Base-by-base conservation (phyloP, 2,888 invertebrate species). In the Listrodromus nycthemerus region DNA sequence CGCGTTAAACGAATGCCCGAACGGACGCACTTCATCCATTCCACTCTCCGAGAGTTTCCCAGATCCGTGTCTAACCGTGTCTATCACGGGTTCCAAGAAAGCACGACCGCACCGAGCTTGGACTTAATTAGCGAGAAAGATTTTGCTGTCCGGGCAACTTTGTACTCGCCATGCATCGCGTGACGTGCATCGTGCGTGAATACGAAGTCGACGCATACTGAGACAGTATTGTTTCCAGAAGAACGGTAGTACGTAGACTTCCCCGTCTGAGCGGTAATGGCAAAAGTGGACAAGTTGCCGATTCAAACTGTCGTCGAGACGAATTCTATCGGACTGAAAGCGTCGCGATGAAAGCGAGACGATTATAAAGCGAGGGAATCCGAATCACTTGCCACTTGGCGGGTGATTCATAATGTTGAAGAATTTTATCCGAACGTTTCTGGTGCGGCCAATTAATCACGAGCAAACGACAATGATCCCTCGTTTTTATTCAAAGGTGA, bases 51-150 rank as follows among this genome's bases (percentile, higher is more conserved):
- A 16, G 37, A 30, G 7, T 16, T 37, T 48, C 33, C 8, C 71
- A 19, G 58, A 24, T 13, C 16, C 33, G 19, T 10, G 65, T 37
- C 65, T 74, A 16, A 19, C n/a, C 24, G 1, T 27, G 61, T 77
- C 67, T 67, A 55, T 30, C 45, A 45, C 27, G 45, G 58, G 58
- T 76, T 77, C 67, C 24, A 21, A 69, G 67, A 69, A 50, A 24
- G 21, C 65, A 24, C 4, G 52, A 66, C 24, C 24, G 75, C 37
- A 4, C 21, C 10, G n/a, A n/a, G 37, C 21, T 21, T 24, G 33
- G 65, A 65, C 52, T 75, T 75, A 21, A 75, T 75, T 75, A 65
- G 75, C 65, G 24, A 75, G 74, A 65, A 75, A 21, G 63, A 75
- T 65, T 45, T 45, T 65, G 7, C 41, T 30, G 21, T 75, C 52